phyloP scores from a whole-genome alignment of 2,113 vertebrate species.

The Vulpes lagopus region DNA sequence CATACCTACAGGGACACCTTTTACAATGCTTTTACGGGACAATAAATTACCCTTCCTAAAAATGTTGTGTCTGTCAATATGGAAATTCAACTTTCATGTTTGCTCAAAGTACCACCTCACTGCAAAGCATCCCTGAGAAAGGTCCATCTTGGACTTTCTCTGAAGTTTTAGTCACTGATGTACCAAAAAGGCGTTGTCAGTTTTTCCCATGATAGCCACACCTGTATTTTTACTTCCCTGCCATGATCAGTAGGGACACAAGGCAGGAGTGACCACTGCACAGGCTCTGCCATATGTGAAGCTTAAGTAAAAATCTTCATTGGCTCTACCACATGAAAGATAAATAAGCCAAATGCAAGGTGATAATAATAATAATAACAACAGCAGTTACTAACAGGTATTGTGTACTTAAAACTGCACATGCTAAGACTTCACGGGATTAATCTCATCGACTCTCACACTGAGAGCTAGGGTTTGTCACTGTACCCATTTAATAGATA shows the following conservation, averaged over 20 bases:
- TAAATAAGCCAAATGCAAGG: neutral
- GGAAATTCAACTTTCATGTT: neutral
- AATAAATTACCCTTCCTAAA: neutral
- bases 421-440: neutral
- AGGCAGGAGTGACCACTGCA: neutral
- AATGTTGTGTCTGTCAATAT: neutral
- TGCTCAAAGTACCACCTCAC: neutral
- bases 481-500: neutral
- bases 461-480: neutral
- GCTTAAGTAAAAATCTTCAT: neutral
- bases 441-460: neutral
- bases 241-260: neutral
- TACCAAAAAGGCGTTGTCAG: neutral
- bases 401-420: neutral
- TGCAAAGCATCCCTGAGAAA: constrained; percentile 1
- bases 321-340: neutral
- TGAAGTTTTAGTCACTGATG: neutral
- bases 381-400: neutral
- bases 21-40: neutral
- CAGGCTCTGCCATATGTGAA: neutral
- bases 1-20: neutral
- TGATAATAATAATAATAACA: neutral
- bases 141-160: neutral
- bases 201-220: neutral
- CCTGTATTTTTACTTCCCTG: neutral